Conservation (phyloP, 1,140 invertebrate species). For the Drosophila melanica region DNA sequence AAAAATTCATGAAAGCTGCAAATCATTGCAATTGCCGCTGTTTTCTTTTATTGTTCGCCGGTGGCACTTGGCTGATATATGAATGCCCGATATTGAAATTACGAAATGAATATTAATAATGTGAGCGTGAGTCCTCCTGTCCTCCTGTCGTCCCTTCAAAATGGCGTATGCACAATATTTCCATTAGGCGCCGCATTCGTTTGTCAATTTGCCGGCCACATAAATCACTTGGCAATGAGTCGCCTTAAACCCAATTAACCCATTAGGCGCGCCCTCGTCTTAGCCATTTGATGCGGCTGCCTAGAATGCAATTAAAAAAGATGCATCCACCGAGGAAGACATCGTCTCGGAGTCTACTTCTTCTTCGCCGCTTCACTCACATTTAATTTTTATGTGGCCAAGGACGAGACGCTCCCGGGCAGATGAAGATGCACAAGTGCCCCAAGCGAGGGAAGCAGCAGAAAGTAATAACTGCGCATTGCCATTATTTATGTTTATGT, state of each 20-base stretch:
- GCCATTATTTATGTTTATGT: slow-evolving; percentile 81
- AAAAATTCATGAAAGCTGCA: slow-evolving; percentile 47
- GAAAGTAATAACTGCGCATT: slow-evolving; percentile 81
- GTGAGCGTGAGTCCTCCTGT: neutral
- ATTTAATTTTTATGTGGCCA: slow-evolving; percentile 77
- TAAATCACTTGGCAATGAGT: slow-evolving; percentile 56
- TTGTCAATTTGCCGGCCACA: slow-evolving; percentile 64
- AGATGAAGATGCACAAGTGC: slow-evolving; percentile 8
- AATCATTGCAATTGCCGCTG: slow-evolving; percentile 59
- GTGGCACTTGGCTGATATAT: slow-evolving; percentile 43
- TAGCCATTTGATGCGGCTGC: slow-evolving; percentile 65
- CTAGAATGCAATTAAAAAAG: slow-evolving; percentile 77
- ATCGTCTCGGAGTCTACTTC: slow-evolving; percentile 10
- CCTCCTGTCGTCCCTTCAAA: slow-evolving; percentile 6
- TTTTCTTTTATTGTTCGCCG: slow-evolving; percentile 47
- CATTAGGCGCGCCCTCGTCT: slow-evolving; percentile 55
- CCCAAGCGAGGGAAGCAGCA: slow-evolving; percentile 11
- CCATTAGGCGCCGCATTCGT: slow-evolving; percentile 63
- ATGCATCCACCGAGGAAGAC: slow-evolving; percentile 26
- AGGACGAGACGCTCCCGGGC: slow-evolving; percentile 40
- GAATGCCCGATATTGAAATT: slow-evolving; percentile 31
- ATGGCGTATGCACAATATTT: slow-evolving; percentile 61
- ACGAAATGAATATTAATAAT: slow-evolving; percentile 77
- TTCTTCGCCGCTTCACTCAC: slow-evolving; percentile 19
- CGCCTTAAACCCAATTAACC: slow-evolving; percentile 76